These are phyloP conservation scores for Tolmerus cingulatus DNA, from an alignment of 2,888 invertebrate genomes.

Conservation along the genomic window DNA sequence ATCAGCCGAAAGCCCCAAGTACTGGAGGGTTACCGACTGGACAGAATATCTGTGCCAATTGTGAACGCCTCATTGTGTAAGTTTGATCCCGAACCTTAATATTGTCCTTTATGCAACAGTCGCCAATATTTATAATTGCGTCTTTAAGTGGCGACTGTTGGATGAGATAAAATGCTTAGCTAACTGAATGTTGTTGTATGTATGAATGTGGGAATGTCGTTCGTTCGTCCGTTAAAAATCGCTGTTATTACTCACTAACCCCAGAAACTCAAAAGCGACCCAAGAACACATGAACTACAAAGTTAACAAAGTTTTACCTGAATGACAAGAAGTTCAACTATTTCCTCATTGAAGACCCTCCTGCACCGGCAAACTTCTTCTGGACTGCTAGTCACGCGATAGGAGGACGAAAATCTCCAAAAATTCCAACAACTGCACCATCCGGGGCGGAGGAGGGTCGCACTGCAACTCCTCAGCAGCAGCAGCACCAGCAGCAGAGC, in stretches of 20 bases:
- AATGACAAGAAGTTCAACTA: neutral
- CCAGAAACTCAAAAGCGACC: neutral
- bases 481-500: conserved; percentile 61
- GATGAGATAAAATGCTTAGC: neutral
- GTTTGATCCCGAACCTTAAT: conserved; percentile 64
- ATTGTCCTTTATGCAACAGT: neutral
- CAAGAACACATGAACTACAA: conserved; percentile 21
- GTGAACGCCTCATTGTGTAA: conserved; percentile 98
- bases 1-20: conserved; percentile 71
- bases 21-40: conserved; percentile 81
- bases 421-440: conserved; percentile 57
- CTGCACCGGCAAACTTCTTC: conserved; percentile 68
- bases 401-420: conserved; percentile 69
- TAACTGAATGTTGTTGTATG: neutral
- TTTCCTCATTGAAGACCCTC: conserved; percentile 55
- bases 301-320: conserved; percentile 33
- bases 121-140: neutral
- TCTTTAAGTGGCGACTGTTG: neutral
- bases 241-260: neutral
- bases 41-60: conserved; percentile 95
- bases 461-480: conserved; percentile 64
- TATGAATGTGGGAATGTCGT: conserved; percentile 26
- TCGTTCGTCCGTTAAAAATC: neutral
- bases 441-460: conserved; percentile 56
- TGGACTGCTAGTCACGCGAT: conserved; percentile 81